Percentiles rank a stretch among this genome's conserved stretches.
These are phyloP conservation scores for Eupelmus urozonus DNA, from an alignment of 2,888 invertebrate genomes.

Conservation along the genomic window DNA sequence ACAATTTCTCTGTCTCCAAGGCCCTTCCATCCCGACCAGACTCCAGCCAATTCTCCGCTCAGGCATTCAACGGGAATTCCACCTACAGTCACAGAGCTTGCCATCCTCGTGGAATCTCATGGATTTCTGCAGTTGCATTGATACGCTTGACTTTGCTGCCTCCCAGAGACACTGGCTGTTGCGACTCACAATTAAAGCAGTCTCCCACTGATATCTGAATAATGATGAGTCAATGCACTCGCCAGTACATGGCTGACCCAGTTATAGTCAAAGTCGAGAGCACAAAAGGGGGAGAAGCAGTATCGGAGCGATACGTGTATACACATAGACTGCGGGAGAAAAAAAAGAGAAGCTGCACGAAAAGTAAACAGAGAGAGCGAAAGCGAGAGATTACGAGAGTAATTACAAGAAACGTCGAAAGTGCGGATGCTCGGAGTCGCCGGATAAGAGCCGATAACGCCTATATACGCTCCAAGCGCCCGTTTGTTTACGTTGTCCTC, in stretches of 20 bases:
- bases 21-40: slow-evolving; percentile 84
- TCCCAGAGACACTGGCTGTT: slow-evolving; percentile 3
- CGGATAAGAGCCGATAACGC: slow-evolving; percentile 33
- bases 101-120: slow-evolving; percentile 54
- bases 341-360: not conserved
- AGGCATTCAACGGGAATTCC: slow-evolving; percentile 79
- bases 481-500: slow-evolving; percentile 50
- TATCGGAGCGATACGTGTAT: slow-evolving; percentile 19
- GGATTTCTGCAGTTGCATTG: slow-evolving; percentile 32
- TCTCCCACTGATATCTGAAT: slow-evolving; percentile 41
- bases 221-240: slow-evolving; percentile 47
- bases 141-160: slow-evolving; percentile 14
- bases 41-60: slow-evolving; percentile 80
- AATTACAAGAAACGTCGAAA: slow-evolving; percentile 41
- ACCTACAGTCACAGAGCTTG: slow-evolving; percentile 51
- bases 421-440: slow-evolving; percentile 4
- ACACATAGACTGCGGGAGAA: not conserved
- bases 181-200: slow-evolving; percentile 49
- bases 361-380: slow-evolving; percentile 3
- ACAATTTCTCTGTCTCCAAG: slow-evolving; percentile 83
- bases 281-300: slow-evolving; percentile 10
- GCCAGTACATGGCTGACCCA: slow-evolving; percentile 51
- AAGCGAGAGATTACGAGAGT: slow-evolving; percentile 20
- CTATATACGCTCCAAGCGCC: no score
- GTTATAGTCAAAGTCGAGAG: slow-evolving; percentile 35